Evolutionary conservation across 2,797 vertebrate genomes (phyloP).

Genomic region (Pogoniulus pusillus): DNA sequence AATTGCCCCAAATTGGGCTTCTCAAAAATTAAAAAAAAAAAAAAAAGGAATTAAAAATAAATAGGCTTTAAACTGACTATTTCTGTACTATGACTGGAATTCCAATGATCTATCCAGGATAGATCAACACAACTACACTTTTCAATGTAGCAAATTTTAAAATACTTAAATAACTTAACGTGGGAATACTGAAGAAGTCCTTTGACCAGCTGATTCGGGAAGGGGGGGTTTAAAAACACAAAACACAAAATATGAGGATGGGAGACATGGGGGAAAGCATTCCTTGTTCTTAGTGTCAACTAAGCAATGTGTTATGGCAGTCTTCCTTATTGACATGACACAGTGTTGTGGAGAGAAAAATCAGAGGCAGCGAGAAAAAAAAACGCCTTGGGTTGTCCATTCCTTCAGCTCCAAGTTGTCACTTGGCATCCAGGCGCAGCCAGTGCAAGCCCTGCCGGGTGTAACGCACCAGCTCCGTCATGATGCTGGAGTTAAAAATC

Average conservation of each 20-base stretch:
- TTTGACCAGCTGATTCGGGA: slow-evolving; percentile 61
- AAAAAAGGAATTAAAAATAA: slow-evolving; percentile 78
- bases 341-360: slow-evolving; percentile 91
- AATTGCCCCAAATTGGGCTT: slow-evolving; percentile 65
- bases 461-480: slow-evolving; percentile 97
- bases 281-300: slow-evolving; percentile 78
- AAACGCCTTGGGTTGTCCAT: slow-evolving; percentile 52
- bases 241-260: slow-evolving; percentile 62
- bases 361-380: slow-evolving; percentile 85
- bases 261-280: slow-evolving; percentile 71
- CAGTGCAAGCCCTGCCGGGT: slow-evolving; percentile 97
- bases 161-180: slow-evolving; percentile 79
- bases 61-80: slow-evolving; percentile 77
- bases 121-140: slow-evolving; percentile 68
- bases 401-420: slow-evolving; percentile 75
- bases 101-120: slow-evolving; percentile 68
- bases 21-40: slow-evolving; percentile 64
- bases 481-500: slow-evolving; percentile 97
- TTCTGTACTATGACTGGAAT: slow-evolving; percentile 73
- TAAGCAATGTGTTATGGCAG: slow-evolving; percentile 81
- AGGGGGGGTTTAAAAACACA: slow-evolving; percentile 34
- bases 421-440: slow-evolving; percentile 95
- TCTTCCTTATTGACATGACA: slow-evolving; percentile 87
- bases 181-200: slow-evolving; percentile 70
- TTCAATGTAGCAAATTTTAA: slow-evolving; percentile 70